Base-by-base conservation (phyloP, 2,113 vertebrate species). In the Lagenorhynchus albirostris region DNA sequence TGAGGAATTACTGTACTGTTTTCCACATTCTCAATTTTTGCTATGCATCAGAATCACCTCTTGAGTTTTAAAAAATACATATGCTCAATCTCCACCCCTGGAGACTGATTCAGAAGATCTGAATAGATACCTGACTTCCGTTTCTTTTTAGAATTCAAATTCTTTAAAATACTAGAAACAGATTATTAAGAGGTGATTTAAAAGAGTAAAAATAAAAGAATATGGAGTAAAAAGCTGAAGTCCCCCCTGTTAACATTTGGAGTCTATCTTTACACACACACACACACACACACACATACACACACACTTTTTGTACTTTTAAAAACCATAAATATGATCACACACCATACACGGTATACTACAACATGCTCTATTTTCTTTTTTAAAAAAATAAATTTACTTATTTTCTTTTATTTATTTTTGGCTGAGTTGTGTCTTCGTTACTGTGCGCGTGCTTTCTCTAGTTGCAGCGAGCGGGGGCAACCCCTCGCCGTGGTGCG, bases 161-260 rank as follows among this genome's bases (percentile, higher is more conserved):
- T 95, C 63, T 63, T 12, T 53, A 80, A 77, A 62, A 87, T 26
- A 63, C 21, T 53, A 63, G 63, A 36, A 86, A 91, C 41, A 70
- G 70, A 58, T 70, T 50, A 41, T 23, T 79, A 70, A 58, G 55
- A 58, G 55, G 55, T 33, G 31, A 1, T 47, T 92, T 89, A 60
- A 80, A 85, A 68, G 44, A 93, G 20, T 89, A 41, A 68, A 38
- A 89, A 89, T 82, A 60, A 74, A 82, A 93, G 36, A 96, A 76
- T 41, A 29, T 13, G 14, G 33, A 70, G 10, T 33, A 83, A 77
- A 93, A 89, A 62, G 47, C 74, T 89, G 21, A 89, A 58, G 60
- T 76, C 11, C 25, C 14, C 5, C 3, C 21, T 14, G 15, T 89
- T 50, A 93, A 62, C 15, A 76, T 93, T 83, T 83, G 89, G 73